phyloP scores from a whole-genome alignment of 2,888 invertebrate species.

The Platycheirus rosarum region DNA sequence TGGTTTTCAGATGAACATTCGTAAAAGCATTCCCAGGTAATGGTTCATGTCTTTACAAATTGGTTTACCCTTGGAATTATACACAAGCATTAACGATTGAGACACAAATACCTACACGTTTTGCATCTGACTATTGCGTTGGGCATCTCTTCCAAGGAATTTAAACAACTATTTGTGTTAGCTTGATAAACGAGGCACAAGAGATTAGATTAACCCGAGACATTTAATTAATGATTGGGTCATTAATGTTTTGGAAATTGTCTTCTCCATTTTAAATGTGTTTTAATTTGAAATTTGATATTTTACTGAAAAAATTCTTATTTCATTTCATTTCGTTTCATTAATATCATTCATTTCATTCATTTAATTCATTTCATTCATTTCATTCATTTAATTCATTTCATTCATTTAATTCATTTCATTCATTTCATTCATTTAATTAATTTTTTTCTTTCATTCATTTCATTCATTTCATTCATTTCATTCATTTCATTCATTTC shows the following conservation, averaged over 20 bases:
- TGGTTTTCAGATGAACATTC: constrained; percentile 22
- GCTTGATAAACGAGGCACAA: constrained; percentile 11
- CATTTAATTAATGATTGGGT: constrained; percentile 5
- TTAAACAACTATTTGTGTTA: constrained; percentile 10
- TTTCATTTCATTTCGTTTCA: too few species aligned
- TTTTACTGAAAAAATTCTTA: too few species aligned
- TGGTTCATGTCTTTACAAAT: constrained; percentile 3
- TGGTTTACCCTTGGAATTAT: constrained; percentile 9
- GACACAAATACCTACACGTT: not conserved
- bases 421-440: too few species aligned
- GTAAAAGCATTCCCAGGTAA: constrained; percentile 30
- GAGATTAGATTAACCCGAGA: not conserved
- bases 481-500: too few species aligned
- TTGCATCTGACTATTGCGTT: not conserved
- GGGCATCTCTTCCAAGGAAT: not conserved
- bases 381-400: too few species aligned
- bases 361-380: too few species aligned
- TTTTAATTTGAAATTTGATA: too few species aligned
- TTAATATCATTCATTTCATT: too few species aligned
- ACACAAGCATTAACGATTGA: constrained; percentile 8
- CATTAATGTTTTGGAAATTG: not conserved
- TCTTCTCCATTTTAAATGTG: too few species aligned
- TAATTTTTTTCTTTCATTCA: too few species aligned
- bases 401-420: too few species aligned
- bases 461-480: too few species aligned